phyloP scores from a whole-genome alignment of 2,797 vertebrate genomes.

The Pangasius larnaudii region DNA sequence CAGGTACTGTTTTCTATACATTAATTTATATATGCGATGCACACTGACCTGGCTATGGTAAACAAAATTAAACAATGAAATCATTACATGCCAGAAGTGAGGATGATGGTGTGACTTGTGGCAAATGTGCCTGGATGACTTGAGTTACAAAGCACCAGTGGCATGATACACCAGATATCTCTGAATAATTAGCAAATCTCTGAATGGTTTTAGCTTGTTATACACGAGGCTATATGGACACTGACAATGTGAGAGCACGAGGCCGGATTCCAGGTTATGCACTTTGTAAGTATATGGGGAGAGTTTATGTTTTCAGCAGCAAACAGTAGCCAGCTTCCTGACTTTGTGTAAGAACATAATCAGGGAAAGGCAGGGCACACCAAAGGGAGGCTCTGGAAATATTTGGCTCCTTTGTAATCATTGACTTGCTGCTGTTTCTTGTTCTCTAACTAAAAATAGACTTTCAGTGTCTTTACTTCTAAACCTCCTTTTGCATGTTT shows the following conservation, averaged over 20 bases:
- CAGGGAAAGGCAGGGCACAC: slow-evolving; percentile 33
- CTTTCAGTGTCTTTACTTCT: slow-evolving; percentile 33
- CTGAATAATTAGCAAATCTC: not conserved
- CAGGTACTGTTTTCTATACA: not conserved
- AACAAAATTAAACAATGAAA: slow-evolving; percentile 18
- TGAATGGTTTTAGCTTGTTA: not conserved
- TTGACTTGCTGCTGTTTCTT: slow-evolving; percentile 57
- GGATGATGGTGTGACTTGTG: not conserved
- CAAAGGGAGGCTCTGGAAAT: slow-evolving; percentile 49
- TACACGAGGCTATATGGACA: not conserved
- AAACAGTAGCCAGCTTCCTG: slow-evolving; percentile 53
- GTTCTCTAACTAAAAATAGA: slow-evolving; percentile 54
- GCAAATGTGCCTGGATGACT: not conserved
- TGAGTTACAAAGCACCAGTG: not conserved
- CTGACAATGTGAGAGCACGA: not conserved
- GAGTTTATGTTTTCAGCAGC: slow-evolving; percentile 50
- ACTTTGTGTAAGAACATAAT: slow-evolving; percentile 64
- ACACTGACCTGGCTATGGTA: not conserved
- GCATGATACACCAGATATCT: not conserved
- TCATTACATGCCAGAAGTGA: not conserved
- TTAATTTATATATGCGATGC: slow-evolving; percentile 13
- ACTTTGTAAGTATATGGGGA: slow-evolving; percentile 12
- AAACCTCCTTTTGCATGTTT: slow-evolving; percentile 21
- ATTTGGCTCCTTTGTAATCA: slow-evolving; percentile 60
- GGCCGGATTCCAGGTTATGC: not conserved